Base-by-base conservation (phyloP, 2,888 invertebrate species). In the Microchrysa polita region DNA sequence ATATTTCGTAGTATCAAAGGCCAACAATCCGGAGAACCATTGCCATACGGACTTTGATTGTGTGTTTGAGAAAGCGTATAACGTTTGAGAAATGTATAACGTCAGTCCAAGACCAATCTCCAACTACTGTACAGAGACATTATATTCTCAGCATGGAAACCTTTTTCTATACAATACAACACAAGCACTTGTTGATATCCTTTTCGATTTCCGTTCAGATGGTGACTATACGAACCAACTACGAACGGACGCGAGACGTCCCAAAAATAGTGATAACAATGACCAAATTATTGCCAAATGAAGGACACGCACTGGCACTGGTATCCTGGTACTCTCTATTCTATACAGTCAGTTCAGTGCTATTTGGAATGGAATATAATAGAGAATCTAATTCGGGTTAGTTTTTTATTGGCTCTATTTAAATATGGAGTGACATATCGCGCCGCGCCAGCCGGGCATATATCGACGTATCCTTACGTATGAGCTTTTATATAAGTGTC, bases 171-270 rank as follows among this genome's bases (percentile, higher is more conserved):
- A n/a, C n/a, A n/a, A n/a, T n/a, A n/a, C n/a, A n/a, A n/a, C n/a
- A 42, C 16, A 34, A 34, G 27, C 27, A 63, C 63, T 40, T 63
- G 63, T 63, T 63, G 63, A 60, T 60, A 42, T 63, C 42, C 18
- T 40, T n/a, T 34, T n/a, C 48, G 12, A 48, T 63, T 40, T n/a
- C 16, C 14, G 18, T 40, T 40, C 9, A 18, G 63, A 63, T 59
- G n/a, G 59, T 23, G n/a, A n/a, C n/a, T n/a, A n/a, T n/a, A n/a
- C n/a, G n/a, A n/a, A n/a, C n/a, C n/a, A n/a, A n/a, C n/a, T n/a
- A n/a, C n/a, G n/a, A n/a, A n/a, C n/a, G n/a, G n/a, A n/a, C n/a
- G n/a, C n/a, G n/a, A n/a, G 59, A 59, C 59, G 4, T 5, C 12
- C 57, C 22, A 5, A 57, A 57, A 57, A 57, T 57, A 57, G 22